Conservation (phyloP, 2,113 vertebrate species). For the Prietella phreatophila region DNA sequence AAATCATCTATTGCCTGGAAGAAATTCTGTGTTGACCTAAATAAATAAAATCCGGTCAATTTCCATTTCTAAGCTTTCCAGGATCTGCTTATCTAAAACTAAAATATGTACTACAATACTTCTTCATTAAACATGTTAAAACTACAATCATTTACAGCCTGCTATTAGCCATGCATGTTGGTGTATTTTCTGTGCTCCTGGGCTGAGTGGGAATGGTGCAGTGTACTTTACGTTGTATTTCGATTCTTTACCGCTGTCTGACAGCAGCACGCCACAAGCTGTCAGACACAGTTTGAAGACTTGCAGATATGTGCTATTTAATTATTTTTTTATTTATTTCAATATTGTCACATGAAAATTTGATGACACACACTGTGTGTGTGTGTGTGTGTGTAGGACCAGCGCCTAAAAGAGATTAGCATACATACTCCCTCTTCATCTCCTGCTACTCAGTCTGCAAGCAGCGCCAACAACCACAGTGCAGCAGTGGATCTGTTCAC, state of each 20-base stretch:
- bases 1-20: neutral
- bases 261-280: neutral
- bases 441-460: slow-evolving; percentile 80
- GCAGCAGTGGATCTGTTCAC: slow-evolving; percentile 79
- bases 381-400: slow-evolving; percentile 73
- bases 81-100: neutral
- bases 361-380: too few relatives aligned
- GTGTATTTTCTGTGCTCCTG: neutral
- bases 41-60: neutral
- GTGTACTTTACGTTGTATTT: neutral
- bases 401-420: slow-evolving; percentile 83
- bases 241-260: neutral
- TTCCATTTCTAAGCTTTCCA: neutral
- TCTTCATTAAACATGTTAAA: neutral
- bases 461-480: slow-evolving; percentile 77
- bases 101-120: neutral
- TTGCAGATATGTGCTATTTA: neutral
- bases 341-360: neutral
- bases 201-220: neutral
- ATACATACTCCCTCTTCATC: slow-evolving; percentile 83
- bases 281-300: neutral
- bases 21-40: neutral
- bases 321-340: neutral
- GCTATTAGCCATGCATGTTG: neutral
- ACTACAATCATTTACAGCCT: neutral